These are phyloP conservation scores for Rallus crepitans DNA, from an alignment of 2,797 vertebrate genomes.

Conservation along the genomic window DNA sequence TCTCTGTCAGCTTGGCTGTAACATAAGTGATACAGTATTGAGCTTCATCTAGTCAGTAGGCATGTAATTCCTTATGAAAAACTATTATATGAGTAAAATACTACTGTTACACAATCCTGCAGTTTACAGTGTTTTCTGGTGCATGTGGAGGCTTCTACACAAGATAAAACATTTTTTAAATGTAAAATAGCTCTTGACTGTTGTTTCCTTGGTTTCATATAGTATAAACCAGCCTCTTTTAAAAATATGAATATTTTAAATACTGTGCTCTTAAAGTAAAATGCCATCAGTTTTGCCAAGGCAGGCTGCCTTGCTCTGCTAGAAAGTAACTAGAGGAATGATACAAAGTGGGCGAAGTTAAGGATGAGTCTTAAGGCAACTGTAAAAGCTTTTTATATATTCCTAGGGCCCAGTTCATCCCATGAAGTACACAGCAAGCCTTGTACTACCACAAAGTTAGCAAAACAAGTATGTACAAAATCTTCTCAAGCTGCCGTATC, in stretches of 20 bases:
- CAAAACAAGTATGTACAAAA: neutral
- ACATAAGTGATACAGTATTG: neutral
- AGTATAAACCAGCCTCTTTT: neutral
- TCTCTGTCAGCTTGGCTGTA: constrained; percentile 23
- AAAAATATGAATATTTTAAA: neutral
- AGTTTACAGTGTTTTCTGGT: neutral
- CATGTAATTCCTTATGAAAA: neutral
- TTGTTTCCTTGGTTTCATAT: neutral
- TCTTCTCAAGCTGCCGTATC: fast-evolving
- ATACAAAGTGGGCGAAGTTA: neutral
- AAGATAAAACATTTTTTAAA: neutral
- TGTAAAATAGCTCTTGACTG: neutral
- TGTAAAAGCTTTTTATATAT: neutral
- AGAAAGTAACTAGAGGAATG: neutral
- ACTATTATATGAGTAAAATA: neutral
- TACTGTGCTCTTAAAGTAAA: neutral
- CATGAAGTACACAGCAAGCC: neutral
- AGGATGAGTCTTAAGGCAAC: neutral
- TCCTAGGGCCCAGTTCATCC: no score
- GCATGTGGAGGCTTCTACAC: neutral
- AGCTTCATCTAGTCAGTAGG: neutral
- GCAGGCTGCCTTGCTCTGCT: neutral
- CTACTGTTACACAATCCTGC: neutral
- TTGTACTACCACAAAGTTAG: neutral
- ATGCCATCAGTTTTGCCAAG: neutral